Evolutionary conservation across 1,140 invertebrate species (phyloP).

Genomic region (Hypothenemus hampei): DNA sequence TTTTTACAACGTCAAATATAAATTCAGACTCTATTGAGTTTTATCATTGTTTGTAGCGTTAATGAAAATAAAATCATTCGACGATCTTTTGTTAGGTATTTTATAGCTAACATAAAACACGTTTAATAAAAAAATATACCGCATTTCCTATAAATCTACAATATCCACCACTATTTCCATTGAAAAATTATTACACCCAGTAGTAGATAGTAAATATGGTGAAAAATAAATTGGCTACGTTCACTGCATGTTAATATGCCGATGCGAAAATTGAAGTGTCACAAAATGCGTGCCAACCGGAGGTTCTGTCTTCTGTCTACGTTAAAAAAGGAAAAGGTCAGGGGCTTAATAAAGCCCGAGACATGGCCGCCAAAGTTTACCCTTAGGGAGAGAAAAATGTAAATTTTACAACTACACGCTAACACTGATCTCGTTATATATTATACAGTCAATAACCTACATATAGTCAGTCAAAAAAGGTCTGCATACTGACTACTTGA

Average conservation of each 20-base stretch:
- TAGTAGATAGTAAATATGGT: too few relatives aligned
- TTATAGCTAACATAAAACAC: slow-evolving; percentile 10
- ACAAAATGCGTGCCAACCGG: slow-evolving; percentile 29
- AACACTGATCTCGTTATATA: slow-evolving; percentile 28
- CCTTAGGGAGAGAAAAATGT: slow-evolving; percentile 29
- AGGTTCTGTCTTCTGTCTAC: slow-evolving; percentile 27
- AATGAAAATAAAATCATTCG: slow-evolving; percentile 9
- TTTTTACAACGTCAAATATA: slow-evolving; percentile 17
- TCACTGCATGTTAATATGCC: slow-evolving; percentile 21
- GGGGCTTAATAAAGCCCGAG: slow-evolving; percentile 22
- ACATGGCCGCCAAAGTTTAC: slow-evolving; percentile 27
- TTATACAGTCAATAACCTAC: slow-evolving; percentile 1
- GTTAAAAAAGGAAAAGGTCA: slow-evolving; percentile 26
- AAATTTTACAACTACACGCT: slow-evolving; percentile 26
- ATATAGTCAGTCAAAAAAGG: slow-evolving; percentile 9
- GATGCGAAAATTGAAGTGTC: slow-evolving; percentile 30
- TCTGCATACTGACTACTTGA: too few relatives aligned
- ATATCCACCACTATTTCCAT: too few relatives aligned
- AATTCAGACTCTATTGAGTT: slow-evolving; percentile 7
- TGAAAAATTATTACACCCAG: too few relatives aligned
- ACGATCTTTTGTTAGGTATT: slow-evolving; percentile 3
- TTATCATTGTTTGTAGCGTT: slow-evolving; percentile 7
- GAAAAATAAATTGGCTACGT: too few relatives aligned
- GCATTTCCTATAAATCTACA: too few relatives aligned
- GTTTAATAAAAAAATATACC: slow-evolving; percentile 9